A percentile compares a stretch with the other conserved stretches of the same genome.
phyloP scores from a whole-genome alignment of 2,888 invertebrate species.

The Cenopis cana region DNA sequence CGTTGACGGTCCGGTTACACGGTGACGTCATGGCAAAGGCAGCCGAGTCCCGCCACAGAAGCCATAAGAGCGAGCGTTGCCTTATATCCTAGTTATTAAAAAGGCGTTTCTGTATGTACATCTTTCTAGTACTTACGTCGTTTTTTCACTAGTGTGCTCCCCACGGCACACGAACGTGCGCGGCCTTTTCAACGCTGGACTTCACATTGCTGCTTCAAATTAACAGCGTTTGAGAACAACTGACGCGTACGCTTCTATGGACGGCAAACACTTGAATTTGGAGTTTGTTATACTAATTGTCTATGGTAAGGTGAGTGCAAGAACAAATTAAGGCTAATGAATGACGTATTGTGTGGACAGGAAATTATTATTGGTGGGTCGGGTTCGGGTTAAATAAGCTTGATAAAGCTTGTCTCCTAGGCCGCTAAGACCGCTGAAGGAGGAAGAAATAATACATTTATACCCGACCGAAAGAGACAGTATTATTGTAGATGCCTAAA shows the following conservation, averaged over 20 bases:
- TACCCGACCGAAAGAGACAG: conserved; percentile 11
- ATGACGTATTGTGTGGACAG: conserved; percentile 82
- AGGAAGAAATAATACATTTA: conserved; percentile 22
- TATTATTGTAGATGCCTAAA: not conserved
- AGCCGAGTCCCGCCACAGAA: conserved; percentile 72
- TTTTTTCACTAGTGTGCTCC: not conserved
- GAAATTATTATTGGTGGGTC: conserved; percentile 79
- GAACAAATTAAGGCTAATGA: conserved; percentile 84
- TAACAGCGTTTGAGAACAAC: conserved; percentile 52
- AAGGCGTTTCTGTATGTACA: not conserved
- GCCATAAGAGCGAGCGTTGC: conserved; percentile 64
- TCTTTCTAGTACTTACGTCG: not conserved
- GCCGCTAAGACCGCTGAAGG: conserved; percentile 14
- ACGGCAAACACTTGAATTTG: conserved; percentile 49
- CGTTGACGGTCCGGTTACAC: conserved; percentile 65
- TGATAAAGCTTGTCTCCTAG: conserved; percentile 32
- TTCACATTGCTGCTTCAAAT: conserved; percentile 66
- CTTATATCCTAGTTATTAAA: not conserved
- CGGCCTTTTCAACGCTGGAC: conserved; percentile 57
- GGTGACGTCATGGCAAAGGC: conserved; percentile 78
- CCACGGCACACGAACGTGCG: conserved; percentile 53
- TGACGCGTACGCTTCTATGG: conserved; percentile 55
- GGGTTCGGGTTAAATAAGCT: conserved; percentile 61
- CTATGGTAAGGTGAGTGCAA: conserved; percentile 72
- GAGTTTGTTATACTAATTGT: conserved; percentile 58